Evolutionary conservation across 2,888 invertebrate genomes (phyloP).

Genomic region (Piscicola geometra): DNA sequence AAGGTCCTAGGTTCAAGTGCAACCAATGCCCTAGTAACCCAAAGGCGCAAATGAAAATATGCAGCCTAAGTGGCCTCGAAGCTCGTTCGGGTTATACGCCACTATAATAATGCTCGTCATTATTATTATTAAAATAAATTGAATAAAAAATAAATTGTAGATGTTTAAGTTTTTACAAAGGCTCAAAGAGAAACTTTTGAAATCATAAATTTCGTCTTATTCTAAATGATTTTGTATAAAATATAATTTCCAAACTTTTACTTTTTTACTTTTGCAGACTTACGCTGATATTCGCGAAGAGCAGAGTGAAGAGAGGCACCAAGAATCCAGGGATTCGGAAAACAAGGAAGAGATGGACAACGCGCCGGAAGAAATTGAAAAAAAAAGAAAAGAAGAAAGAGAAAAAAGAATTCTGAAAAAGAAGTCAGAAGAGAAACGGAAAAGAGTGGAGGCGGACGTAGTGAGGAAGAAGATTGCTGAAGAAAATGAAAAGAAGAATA

Average conservation of each 20-base stretch:
- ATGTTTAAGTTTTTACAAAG: background rate
- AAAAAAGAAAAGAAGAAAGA: slow-evolving; percentile 2
- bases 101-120: no score
- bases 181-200: no score
- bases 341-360: background rate
- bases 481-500: slow-evolving; percentile 4
- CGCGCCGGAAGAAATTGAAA: background rate
- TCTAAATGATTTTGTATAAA: no score
- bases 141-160: background rate
- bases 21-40: no score
- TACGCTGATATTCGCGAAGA: background rate
- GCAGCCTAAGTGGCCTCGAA: no score
- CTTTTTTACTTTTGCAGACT: background rate
- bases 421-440: background rate
- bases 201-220: background rate
- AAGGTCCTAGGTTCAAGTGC: no score
- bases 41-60: no score
- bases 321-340: background rate
- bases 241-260: no score
- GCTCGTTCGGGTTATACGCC: no score
- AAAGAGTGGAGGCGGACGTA: background rate
- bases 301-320: background rate
- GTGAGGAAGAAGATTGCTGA: background rate
- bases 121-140: no score
- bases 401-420: background rate